These are phyloP conservation scores for Mandrillus leucophaeus DNA, from an alignment of 2,113 vertebrate genomes.

Conservation along the genomic window DNA sequence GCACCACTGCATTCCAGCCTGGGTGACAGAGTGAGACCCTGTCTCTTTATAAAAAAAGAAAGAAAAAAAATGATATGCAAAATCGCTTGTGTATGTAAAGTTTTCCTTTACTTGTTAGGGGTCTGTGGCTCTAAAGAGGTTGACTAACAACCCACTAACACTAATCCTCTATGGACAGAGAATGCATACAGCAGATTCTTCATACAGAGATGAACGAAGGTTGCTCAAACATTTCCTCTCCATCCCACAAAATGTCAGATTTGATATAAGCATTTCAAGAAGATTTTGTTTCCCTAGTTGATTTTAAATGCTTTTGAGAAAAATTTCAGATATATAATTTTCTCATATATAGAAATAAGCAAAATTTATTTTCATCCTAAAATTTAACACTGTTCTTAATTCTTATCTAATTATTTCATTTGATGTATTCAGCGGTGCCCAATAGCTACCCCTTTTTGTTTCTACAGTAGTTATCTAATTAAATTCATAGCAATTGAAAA, in stretches of 20 bases:
- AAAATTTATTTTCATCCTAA: background rate
- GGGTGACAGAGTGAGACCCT: background rate
- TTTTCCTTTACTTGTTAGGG: background rate
- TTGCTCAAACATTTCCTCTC: background rate
- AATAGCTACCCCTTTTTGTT: background rate
- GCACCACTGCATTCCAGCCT: background rate
- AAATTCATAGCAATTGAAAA: background rate
- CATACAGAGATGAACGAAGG: background rate
- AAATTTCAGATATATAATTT: slow-evolving; percentile 29
- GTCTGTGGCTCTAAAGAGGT: background rate
- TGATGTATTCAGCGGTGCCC: background rate
- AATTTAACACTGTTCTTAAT: background rate
- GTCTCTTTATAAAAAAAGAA: background rate
- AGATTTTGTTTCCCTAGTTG: slow-evolving; percentile 5
- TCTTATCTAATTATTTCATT: background rate
- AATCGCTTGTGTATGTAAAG: background rate
- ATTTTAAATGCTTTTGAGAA: slow-evolving; percentile 37
- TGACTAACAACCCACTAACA: background rate
- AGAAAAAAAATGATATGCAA: background rate
- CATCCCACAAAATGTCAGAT: background rate
- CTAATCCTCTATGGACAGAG: background rate
- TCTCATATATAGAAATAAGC: slow-evolving; percentile 19
- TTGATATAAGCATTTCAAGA: slow-evolving; percentile 16
- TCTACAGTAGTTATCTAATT: background rate
- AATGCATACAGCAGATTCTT: background rate